phyloP scores from a whole-genome alignment of 2,113 vertebrate genomes.

The Herpetotheres cachinnans region DNA sequence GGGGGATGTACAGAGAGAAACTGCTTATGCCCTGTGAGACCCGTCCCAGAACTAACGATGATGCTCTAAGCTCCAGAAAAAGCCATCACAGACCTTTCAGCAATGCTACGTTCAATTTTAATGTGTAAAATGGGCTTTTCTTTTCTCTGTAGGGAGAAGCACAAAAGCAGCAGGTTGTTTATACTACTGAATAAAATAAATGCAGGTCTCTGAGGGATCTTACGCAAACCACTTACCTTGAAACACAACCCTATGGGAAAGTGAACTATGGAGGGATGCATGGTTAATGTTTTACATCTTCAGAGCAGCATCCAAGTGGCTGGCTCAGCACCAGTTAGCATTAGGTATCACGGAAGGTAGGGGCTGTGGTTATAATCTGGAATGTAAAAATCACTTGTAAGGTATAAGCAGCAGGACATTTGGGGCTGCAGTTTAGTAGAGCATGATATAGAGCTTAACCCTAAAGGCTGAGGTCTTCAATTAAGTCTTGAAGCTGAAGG shows the following conservation, averaged over 20 bases:
- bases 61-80: background rate
- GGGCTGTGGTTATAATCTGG: background rate
- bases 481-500: background rate
- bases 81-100: conserved; percentile 34
- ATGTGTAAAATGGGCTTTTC: conserved; percentile 50
- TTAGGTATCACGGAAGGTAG: background rate
- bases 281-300: conserved; percentile 42
- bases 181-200: conserved; percentile 64
- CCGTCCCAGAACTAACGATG: background rate
- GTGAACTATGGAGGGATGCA: background rate
- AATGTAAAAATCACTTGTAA: background rate
- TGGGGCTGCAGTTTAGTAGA: background rate
- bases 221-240: conserved; percentile 67
- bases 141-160: conserved; percentile 31
- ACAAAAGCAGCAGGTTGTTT: conserved; percentile 60
- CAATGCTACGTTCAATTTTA: conserved; percentile 47
- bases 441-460: background rate
- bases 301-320: background rate
- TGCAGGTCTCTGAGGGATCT: conserved; percentile 32
- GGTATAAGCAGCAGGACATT: background rate
- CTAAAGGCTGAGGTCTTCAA: background rate
- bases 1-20: background rate
- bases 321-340: background rate
- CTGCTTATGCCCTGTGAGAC: background rate
- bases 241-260: conserved; percentile 26